These are phyloP conservation scores for Lutraria rhynchaena DNA, from an alignment of 1,140 invertebrate species.

Conservation along the genomic window DNA sequence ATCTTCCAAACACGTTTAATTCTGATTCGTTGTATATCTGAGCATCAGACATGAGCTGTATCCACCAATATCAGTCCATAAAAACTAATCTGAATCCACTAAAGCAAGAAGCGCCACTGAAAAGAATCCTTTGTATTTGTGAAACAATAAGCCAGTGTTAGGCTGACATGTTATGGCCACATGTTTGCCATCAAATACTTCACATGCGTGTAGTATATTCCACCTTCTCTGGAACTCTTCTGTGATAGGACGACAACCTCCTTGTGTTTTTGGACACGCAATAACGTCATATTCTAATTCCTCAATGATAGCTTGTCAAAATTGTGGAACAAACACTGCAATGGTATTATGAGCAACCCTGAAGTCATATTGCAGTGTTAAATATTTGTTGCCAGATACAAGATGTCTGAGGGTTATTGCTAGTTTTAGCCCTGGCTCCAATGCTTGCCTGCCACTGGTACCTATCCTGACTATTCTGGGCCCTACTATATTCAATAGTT, in stretches of 20 bases:
- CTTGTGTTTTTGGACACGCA: background rate
- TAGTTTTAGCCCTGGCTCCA: slow-evolving; percentile 43
- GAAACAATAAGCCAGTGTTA: slow-evolving; percentile 6
- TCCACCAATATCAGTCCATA: slow-evolving; percentile 37
- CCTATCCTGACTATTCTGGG: too few relatives aligned
- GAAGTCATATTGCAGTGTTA: slow-evolving; percentile 36
- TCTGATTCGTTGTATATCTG: slow-evolving; percentile 15
- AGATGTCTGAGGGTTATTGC: slow-evolving; percentile 29
- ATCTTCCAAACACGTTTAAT: slow-evolving; percentile 2
- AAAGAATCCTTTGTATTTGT: too few relatives aligned
- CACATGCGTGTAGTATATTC: slow-evolving; percentile 5
- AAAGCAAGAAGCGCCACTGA: slow-evolving; percentile 31
- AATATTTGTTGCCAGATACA: slow-evolving; percentile 10
- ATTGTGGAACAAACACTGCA: slow-evolving; percentile 23
- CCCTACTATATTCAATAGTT: too few relatives aligned
- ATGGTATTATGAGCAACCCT: slow-evolving; percentile 43
- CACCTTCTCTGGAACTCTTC: background rate
- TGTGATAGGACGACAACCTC: background rate
- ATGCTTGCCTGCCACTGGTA: slow-evolving; percentile 7
- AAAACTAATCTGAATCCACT: slow-evolving; percentile 31
- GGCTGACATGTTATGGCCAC: background rate
- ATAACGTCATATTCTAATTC: slow-evolving; percentile 4
- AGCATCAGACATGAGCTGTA: slow-evolving; percentile 30
- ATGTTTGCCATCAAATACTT: slow-evolving; percentile 20
- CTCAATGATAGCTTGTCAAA: slow-evolving; percentile 32